Evolutionary conservation across 2,888 invertebrate genomes (phyloP).

Genomic region (Mactromeris polynyma): DNA sequence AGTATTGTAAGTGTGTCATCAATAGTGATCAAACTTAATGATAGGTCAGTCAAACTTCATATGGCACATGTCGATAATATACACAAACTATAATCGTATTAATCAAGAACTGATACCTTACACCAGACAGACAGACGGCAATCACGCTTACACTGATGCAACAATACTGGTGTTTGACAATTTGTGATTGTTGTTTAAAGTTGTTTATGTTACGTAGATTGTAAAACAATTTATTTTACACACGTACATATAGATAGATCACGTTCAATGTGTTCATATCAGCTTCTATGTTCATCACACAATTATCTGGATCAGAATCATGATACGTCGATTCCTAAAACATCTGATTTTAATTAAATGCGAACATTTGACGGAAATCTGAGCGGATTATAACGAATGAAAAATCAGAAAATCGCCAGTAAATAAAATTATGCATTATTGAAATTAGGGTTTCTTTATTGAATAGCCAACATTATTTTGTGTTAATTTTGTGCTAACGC

Average conservation of each 20-base stretch:
- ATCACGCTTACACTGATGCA: not conserved
- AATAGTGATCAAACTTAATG: conserved; percentile 38
- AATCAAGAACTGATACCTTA: conserved; percentile 21
- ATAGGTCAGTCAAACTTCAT: conserved; percentile 34
- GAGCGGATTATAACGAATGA: no score
- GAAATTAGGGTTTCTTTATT: no score
- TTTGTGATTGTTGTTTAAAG: not conserved
- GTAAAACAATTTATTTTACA: not conserved
- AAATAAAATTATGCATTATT: no score
- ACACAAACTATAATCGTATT: conserved; percentile 44
- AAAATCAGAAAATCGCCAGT: no score
- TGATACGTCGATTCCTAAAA: no score
- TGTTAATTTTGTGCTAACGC: no score
- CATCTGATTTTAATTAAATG: no score
- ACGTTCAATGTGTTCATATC: no score
- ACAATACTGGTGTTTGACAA: conserved; percentile 18
- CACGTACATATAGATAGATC: not conserved
- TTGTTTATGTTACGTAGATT: not conserved
- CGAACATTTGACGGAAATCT: no score
- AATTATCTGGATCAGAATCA: no score
- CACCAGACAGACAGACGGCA: conserved; percentile 28
- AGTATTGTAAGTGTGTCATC: conserved; percentile 39
- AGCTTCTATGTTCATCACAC: no score
- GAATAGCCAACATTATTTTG: no score
- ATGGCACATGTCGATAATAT: conserved; percentile 49